Conservation (phyloP, 1,140 invertebrate species). For the Drosophila murphyi region DNA sequence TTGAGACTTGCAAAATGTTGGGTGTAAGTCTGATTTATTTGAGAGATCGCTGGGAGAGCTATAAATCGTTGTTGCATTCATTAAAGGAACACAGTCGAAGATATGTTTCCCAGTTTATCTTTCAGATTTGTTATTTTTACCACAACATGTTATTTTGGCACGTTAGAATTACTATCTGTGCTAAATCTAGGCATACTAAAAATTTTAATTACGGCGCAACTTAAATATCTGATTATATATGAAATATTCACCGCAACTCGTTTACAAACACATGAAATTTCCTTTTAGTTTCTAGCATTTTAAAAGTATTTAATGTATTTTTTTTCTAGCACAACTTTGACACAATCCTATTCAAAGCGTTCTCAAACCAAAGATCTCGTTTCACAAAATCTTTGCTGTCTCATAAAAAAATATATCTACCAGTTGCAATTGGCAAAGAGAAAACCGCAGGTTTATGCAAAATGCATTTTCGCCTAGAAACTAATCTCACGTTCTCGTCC, state of each 20-base stretch:
- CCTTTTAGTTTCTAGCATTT: not conserved
- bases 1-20: conserved; percentile 21
- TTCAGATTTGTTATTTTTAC: not conserved
- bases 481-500: conserved; percentile 42
- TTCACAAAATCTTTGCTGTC: conserved; percentile 33
- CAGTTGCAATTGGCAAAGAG: conserved; percentile 43
- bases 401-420: conserved; percentile 24
- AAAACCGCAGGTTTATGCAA: conserved; percentile 73
- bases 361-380: conserved; percentile 17
- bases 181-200: no score
- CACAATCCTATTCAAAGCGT: conserved; percentile 13
- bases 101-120: not conserved
- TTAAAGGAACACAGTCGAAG: not conserved
- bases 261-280: not conserved
- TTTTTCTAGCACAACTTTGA: conserved; percentile 32
- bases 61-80: conserved; percentile 1
- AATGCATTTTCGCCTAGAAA: conserved; percentile 70
- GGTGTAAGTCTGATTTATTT: conserved; percentile 24
- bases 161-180: no score
- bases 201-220: no score
- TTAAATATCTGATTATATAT: not conserved
- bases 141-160: not conserved
- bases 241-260: not conserved
- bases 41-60: not conserved
- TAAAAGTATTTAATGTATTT: conserved; percentile 13